Percentiles rank a stretch among this genome's conserved stretches.
Evolutionary conservation across 2,797 vertebrate species (phyloP).

Genomic region (Clamator glandarius): DNA sequence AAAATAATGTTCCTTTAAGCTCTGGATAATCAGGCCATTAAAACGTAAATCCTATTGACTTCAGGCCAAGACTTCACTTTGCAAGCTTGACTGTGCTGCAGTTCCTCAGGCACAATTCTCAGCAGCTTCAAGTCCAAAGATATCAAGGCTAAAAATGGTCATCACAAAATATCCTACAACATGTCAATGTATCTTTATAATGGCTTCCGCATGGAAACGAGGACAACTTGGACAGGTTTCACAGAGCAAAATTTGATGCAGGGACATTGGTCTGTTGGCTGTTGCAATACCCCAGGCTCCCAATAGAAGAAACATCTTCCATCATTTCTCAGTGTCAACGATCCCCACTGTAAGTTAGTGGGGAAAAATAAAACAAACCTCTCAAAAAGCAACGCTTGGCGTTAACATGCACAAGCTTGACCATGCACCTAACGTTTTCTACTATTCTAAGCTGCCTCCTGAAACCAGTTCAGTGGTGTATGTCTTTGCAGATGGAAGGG

Average conservation of each 20-base stretch:
- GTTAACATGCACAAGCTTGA: neutral
- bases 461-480: neutral
- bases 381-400: neutral
- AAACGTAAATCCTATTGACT: slow-evolving; percentile 45
- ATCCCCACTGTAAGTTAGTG: fast-evolving
- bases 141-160: neutral
- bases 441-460: neutral
- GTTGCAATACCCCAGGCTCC: neutral
- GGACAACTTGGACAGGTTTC: neutral
- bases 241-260: neutral
- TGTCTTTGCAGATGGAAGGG: neutral
- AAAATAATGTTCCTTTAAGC: slow-evolving; percentile 23
- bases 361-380: neutral
- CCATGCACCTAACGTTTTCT: neutral
- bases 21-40: slow-evolving; percentile 48
- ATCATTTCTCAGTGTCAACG: neutral
- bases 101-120: neutral
- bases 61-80: slow-evolving; percentile 6
- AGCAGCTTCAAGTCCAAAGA: neutral
- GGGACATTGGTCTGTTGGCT: neutral
- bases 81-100: neutral
- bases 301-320: neutral
- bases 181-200: neutral
- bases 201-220: neutral
- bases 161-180: neutral